Evolutionary conservation across 2,797 vertebrate genomes (phyloP).

Genomic region (Sebastes trivittatus): DNA sequence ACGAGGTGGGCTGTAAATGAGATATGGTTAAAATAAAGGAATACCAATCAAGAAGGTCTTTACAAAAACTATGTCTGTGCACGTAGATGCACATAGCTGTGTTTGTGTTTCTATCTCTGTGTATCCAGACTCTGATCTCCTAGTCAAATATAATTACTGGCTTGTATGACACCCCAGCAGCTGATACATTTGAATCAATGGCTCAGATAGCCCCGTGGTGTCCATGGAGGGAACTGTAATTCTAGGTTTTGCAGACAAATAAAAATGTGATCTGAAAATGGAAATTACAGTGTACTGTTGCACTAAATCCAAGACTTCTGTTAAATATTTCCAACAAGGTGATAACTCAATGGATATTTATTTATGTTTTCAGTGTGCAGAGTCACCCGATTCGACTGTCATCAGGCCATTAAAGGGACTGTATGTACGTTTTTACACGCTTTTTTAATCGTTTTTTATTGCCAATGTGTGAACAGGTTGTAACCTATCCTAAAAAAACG

Average conservation of each 20-base stretch:
- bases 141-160: conserved; percentile 55
- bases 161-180: conserved; percentile 30
- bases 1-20: neutral
- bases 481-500: no score
- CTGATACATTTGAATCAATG: conserved; percentile 35
- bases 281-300: conserved; percentile 10
- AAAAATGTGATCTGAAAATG: conserved; percentile 38
- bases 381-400: accelerated
- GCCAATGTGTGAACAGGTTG: no score
- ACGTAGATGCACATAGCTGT: conserved; percentile 4
- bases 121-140: conserved; percentile 45
- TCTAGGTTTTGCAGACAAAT: conserved; percentile 40
- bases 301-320: neutral
- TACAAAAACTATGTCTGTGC: neutral
- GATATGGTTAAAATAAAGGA: neutral
- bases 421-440: no score
- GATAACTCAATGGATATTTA: neutral
- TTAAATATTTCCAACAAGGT: neutral
- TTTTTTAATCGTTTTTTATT: no score
- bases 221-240: conserved; percentile 9
- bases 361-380: neutral
- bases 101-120: conserved; percentile 36
- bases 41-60: neutral
- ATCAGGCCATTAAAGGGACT: no score
- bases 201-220: conserved; percentile 10